phyloP scores from a whole-genome alignment of 2,888 invertebrate species.

The Oscheius sp. region DNA sequence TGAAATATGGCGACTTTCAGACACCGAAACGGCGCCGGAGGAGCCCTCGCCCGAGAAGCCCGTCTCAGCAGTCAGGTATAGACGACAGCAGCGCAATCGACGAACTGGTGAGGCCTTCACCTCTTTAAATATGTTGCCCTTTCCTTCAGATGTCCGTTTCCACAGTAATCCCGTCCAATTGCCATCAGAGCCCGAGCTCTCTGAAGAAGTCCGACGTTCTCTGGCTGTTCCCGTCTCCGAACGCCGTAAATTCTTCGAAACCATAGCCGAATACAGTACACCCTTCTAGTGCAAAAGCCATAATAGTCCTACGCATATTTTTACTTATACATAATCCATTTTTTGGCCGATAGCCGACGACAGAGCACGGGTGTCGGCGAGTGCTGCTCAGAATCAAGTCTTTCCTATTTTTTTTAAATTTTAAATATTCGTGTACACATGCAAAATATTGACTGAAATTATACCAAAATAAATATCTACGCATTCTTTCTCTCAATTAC shows the following conservation, averaged over 20 bases:
- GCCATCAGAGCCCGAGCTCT: constrained; percentile 42
- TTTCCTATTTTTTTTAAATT: neutral
- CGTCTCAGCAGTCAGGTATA: constrained; percentile 40
- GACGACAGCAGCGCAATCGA: constrained; percentile 27
- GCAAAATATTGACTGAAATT: neutral
- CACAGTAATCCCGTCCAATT: constrained; percentile 67
- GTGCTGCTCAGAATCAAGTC: constrained; percentile 11
- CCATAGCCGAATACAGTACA: constrained; percentile 68
- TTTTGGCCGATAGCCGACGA: constrained; percentile 22
- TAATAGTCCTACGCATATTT: constrained; percentile 24
- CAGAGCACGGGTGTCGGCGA: constrained; percentile 34
- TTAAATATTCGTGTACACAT: constrained; percentile 12
- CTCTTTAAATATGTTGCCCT: neutral
- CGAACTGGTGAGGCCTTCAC: constrained; percentile 24
- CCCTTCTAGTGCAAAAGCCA: constrained; percentile 62
- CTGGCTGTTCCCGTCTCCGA: constrained; percentile 66
- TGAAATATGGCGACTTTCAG: constrained; percentile 20
- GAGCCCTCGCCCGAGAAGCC: constrained; percentile 38
- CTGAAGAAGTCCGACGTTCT: constrained; percentile 55
- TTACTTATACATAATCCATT: neutral
- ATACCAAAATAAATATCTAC: constrained; percentile 5
- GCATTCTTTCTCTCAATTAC: neutral
- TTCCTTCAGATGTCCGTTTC: constrained; percentile 65
- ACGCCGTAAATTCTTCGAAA: constrained; percentile 71
- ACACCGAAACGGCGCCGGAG: constrained; percentile 30